phyloP scores from a whole-genome alignment of 2,888 invertebrate genomes.

The Nysson spinosus region DNA sequence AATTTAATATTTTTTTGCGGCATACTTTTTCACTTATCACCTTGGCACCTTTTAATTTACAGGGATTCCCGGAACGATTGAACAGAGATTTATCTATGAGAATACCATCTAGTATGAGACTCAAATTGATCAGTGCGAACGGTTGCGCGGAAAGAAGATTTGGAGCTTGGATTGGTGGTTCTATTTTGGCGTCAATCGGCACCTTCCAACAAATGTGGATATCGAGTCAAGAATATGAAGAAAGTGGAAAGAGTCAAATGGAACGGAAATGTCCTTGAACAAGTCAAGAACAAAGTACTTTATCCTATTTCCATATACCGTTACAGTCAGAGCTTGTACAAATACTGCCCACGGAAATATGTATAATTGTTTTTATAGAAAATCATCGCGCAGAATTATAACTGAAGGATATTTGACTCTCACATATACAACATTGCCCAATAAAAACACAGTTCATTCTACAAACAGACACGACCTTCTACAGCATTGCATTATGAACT shows the following conservation, averaged over 20 bases:
- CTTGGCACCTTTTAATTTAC: conserved; percentile 74
- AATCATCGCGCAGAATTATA: too few species aligned
- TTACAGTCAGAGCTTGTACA: conserved; percentile 39
- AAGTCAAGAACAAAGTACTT: conserved; percentile 10
- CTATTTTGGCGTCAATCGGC: conserved; percentile 98
- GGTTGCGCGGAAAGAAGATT: conserved; percentile 94
- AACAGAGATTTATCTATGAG: conserved; percentile 90
- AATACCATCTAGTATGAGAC: conserved; percentile 94
- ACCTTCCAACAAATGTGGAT: conserved; percentile 99
- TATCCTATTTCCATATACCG: conserved; percentile 17
- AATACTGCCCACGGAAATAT: conserved; percentile 23
- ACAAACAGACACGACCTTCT: conserved; percentile 13
- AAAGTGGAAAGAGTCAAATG: conserved; percentile 97
- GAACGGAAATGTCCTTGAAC: conserved; percentile 94
- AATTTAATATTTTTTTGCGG: neutral
- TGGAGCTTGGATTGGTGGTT: conserved; percentile 99
- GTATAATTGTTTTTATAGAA: conserved; percentile 13
- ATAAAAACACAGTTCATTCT: too few species aligned
- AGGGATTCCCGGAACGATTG: conserved; percentile 96
- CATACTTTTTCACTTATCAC: too few species aligned
- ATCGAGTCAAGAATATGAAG: conserved; percentile 99
- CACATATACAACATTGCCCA: too few species aligned
- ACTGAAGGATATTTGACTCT: too few species aligned
- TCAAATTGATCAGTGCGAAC: conserved; percentile 95
- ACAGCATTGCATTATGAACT: conserved; percentile 17